These are phyloP conservation scores for Engystomops pustulosus DNA, from an alignment of 2,113 vertebrate species.

Conservation along the genomic window DNA sequence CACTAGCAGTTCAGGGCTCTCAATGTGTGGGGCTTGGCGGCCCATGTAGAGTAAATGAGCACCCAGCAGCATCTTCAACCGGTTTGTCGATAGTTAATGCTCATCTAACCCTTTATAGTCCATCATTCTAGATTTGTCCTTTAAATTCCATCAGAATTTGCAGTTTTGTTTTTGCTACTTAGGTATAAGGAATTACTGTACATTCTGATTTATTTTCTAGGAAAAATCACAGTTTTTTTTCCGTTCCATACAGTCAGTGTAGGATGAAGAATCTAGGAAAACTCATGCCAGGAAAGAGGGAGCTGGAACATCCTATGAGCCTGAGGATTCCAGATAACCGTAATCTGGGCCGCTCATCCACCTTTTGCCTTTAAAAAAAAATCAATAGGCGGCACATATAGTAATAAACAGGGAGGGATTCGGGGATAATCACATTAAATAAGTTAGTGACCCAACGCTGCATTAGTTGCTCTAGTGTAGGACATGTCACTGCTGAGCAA, in stretches of 20 bases:
- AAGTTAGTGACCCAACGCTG: background rate
- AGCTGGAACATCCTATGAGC: slow-evolving; percentile 11
- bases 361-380: slow-evolving; percentile 4
- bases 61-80: background rate
- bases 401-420: background rate
- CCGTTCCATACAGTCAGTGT: background rate
- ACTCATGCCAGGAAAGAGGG: background rate
- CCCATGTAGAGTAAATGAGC: background rate
- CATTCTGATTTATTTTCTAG: background rate
- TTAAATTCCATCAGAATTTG: too few relatives aligned
- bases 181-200: too few relatives aligned
- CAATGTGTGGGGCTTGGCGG: background rate
- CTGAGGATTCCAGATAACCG: slow-evolving; percentile 4
- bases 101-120: too few relatives aligned
- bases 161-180: too few relatives aligned
- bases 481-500: background rate
- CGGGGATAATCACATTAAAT: slow-evolving; percentile 23
- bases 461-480: background rate
- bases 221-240: background rate
- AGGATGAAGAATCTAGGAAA: background rate
- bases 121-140: too few relatives aligned
- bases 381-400: slow-evolving; percentile 8
- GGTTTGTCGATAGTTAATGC: too few relatives aligned
- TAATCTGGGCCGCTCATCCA: slow-evolving; percentile 1
- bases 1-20: background rate